These are phyloP conservation scores for Azorinus chamasolen DNA, from an alignment of 2,888 invertebrate species.

Conservation along the genomic window DNA sequence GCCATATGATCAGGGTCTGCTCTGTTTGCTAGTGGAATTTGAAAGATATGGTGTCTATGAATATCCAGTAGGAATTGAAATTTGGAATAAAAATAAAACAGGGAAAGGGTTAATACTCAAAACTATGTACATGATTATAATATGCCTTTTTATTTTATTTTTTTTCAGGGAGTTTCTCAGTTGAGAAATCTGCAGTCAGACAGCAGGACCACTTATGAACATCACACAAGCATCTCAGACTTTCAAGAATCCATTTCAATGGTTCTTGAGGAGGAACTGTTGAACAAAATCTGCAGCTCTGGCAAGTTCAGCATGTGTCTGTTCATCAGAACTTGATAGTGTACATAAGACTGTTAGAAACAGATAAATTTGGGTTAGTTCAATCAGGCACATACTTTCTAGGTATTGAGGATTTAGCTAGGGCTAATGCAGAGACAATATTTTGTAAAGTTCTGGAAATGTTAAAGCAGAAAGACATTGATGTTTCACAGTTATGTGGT, in stretches of 20 bases:
- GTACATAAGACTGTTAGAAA: constrained; percentile 26
- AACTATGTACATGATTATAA: too few species aligned
- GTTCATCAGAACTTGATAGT: constrained; percentile 43
- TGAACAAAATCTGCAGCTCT: constrained; percentile 1
- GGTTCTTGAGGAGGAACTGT: constrained; percentile 3
- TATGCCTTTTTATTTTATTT: neutral
- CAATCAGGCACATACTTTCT: constrained; percentile 37
- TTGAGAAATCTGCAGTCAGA: constrained; percentile 17
- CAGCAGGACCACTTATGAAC: constrained; percentile 10
- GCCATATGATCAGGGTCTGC: too few species aligned
- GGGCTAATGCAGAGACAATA: constrained; percentile 44
- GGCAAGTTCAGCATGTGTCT: constrained; percentile 19
- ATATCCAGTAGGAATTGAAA: too few species aligned
- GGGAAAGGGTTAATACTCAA: too few species aligned
- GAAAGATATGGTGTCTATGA: too few species aligned
- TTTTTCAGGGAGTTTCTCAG: constrained; percentile 19
- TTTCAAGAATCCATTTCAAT: constrained; percentile 11
- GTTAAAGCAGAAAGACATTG: constrained; percentile 19
- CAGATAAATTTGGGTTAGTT: constrained; percentile 17
- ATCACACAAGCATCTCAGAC: constrained; percentile 1
- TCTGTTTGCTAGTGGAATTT: too few species aligned
- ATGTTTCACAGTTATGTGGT: constrained; percentile 33
- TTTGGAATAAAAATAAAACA: too few species aligned
- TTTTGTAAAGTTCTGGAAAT: constrained; percentile 18
- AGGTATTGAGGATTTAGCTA: constrained; percentile 27